These are phyloP conservation scores for Fopius arisanus DNA, from an alignment of 1,140 invertebrate species.

Conservation along the genomic window DNA sequence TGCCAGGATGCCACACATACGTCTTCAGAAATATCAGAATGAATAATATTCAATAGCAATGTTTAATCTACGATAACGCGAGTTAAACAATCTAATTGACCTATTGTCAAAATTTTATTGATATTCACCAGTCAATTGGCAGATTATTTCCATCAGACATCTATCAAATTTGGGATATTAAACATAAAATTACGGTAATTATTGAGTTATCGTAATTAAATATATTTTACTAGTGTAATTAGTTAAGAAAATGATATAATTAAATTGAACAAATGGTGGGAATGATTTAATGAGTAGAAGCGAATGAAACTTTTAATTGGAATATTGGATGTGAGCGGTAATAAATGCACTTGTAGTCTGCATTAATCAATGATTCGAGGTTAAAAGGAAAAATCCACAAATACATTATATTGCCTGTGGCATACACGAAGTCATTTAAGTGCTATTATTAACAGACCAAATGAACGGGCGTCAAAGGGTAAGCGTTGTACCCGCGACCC, in stretches of 20 bases:
- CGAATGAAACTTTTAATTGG: not conserved
- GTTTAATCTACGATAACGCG: not conserved
- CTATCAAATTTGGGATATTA: too few species aligned
- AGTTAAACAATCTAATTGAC: too few species aligned
- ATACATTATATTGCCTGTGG: not conserved
- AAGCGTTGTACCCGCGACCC: not conserved
- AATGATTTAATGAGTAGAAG: too few species aligned
- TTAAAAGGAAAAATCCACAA: not conserved
- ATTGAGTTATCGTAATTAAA: too few species aligned
- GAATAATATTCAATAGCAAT: not conserved
- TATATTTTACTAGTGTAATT: too few species aligned
- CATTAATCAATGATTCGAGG: not conserved
- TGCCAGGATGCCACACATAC: constrained; percentile 9
- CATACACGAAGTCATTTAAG: constrained; percentile 22
- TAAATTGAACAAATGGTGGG: not conserved
- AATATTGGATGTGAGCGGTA: not conserved
- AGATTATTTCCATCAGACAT: too few species aligned
- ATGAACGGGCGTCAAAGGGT: constrained; percentile 33
- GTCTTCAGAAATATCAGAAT: constrained; percentile 7
- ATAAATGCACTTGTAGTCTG: not conserved
- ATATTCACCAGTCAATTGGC: too few species aligned
- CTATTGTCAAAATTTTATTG: too few species aligned
- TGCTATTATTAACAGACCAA: constrained; percentile 24
- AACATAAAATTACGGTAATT: too few species aligned
- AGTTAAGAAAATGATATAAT: too few species aligned